Conservation (phyloP, 2,797 vertebrate genomes). For the Pogonophryne albipinna region DNA sequence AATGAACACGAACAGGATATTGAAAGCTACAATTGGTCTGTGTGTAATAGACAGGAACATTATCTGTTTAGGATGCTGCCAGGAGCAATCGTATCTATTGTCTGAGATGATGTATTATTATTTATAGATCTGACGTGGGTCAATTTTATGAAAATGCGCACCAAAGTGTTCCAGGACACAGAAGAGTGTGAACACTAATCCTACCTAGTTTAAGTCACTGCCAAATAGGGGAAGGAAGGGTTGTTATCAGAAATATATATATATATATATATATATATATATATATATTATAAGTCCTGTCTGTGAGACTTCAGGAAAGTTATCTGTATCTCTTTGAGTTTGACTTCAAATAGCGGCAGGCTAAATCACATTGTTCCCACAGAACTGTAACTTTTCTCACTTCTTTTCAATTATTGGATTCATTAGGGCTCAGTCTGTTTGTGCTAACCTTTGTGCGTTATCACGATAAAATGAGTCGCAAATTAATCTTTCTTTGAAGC, state of each 20-base stretch:
- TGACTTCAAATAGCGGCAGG: not conserved
- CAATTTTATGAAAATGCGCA: constrained; percentile 7
- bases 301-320: constrained; percentile 15
- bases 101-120: constrained; percentile 7
- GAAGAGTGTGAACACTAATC: not conserved
- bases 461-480: constrained; percentile 28
- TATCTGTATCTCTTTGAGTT: constrained; percentile 3
- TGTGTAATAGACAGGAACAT: constrained; percentile 13
- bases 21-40: not conserved
- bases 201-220: not conserved
- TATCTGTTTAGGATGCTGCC: not conserved
- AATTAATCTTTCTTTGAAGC: constrained; percentile 55
- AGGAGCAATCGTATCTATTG: constrained; percentile 20
- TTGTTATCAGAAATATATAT: not conserved
- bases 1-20: constrained; percentile 5
- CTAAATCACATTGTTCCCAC: not conserved
- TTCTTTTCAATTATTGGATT: constrained; percentile 40
- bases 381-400: not conserved
- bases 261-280: not conserved
- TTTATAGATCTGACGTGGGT: constrained; percentile 9
- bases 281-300: not conserved
- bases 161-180: not conserved
- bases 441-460: constrained; percentile 30
- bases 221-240: not conserved
- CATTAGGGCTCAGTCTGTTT: constrained; percentile 24